Evolutionary conservation across 2,113 vertebrate genomes (phyloP).

Genomic region (Antigone vipio): DNA sequence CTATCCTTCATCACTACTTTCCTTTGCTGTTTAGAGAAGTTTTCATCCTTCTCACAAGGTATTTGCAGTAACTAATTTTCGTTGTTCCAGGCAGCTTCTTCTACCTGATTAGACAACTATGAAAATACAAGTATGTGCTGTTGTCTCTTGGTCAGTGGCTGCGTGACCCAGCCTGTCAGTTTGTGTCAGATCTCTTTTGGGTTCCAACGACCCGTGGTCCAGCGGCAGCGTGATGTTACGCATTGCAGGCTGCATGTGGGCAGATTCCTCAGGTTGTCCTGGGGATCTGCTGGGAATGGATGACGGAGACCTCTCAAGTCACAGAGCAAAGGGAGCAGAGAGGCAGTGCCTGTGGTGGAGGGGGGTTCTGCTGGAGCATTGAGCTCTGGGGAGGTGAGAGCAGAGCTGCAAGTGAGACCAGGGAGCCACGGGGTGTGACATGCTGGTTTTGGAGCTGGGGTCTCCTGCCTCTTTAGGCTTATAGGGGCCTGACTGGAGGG

Average conservation of each 20-base stretch:
- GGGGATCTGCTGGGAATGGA: background rate
- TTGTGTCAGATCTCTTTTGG: fast-evolving
- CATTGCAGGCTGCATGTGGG: background rate
- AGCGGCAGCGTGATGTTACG: fast-evolving
- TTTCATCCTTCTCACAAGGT: background rate
- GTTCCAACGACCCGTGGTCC: fast-evolving
- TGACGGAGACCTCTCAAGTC: background rate
- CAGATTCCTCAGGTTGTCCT: background rate
- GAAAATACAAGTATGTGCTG: background rate
- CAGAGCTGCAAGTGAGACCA: background rate
- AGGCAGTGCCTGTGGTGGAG: background rate
- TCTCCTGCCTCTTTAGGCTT: background rate
- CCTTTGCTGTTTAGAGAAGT: background rate
- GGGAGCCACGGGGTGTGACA: background rate
- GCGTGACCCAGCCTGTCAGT: background rate
- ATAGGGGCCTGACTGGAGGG: background rate
- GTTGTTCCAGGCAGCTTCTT: background rate
- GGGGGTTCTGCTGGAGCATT: background rate
- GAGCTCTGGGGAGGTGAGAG: background rate
- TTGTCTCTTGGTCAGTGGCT: background rate
- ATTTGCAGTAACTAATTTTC: background rate
- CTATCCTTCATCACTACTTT: background rate
- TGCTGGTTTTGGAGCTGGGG: background rate
- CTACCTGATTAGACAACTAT: background rate
- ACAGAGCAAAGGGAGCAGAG: background rate